phyloP scores from a whole-genome alignment of 53 echinoderm and acorn worm genomes.

The Stichopus horrens region DNA sequence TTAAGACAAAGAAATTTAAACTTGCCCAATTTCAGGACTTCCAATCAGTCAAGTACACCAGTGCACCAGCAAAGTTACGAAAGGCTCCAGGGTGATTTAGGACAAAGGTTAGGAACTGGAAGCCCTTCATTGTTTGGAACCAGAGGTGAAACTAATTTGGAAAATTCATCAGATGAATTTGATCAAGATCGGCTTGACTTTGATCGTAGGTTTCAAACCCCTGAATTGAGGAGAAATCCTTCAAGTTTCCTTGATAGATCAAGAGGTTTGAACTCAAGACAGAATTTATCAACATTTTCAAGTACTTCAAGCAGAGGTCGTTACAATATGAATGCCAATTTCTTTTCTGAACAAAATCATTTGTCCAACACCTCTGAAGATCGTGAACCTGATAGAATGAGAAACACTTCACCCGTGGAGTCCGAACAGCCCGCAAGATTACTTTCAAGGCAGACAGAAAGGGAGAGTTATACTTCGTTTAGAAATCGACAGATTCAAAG shows the following conservation, averaged over 20 bases:
- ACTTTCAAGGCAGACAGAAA: conserved; percentile 1
- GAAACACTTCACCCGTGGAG: neutral
- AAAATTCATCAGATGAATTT: neutral
- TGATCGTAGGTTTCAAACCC: neutral
- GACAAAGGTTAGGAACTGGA: neutral
- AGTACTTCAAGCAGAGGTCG: neutral
- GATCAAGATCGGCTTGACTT: neutral
- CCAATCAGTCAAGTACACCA: neutral
- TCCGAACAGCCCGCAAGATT: neutral
- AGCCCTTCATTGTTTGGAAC: neutral
- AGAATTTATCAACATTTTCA: neutral
- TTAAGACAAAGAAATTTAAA: neutral
- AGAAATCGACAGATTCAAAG: conserved; percentile 30
- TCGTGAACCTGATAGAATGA: neutral
- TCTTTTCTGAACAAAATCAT: neutral
- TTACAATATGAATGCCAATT: neutral
- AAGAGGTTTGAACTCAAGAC: neutral
- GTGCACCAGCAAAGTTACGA: neutral
- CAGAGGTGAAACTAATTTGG: neutral
- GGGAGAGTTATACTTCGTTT: neutral
- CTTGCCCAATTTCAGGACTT: neutral
- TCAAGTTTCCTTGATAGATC: neutral
- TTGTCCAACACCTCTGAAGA: neutral
- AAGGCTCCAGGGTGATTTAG: neutral
- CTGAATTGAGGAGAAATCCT: neutral